phyloP scores from a whole-genome alignment of 2,113 vertebrate species.

The Poecile atricapillus region DNA sequence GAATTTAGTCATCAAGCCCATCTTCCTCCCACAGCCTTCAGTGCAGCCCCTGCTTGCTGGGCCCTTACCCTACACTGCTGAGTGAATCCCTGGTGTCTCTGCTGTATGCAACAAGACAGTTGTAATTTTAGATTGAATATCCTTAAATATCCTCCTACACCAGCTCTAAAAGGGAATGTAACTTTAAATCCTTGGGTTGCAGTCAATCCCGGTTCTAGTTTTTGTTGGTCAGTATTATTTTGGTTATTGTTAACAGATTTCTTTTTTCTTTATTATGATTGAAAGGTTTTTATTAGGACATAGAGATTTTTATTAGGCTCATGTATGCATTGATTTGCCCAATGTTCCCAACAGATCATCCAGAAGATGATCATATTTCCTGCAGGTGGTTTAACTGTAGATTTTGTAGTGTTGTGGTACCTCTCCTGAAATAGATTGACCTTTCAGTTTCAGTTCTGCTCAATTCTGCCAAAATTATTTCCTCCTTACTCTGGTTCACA shows the following conservation, averaged over 20 bases:
- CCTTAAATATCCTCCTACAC: no score
- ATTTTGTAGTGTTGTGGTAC: not conserved
- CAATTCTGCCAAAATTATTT: slow-evolving; percentile 18
- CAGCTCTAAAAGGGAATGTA: not conserved
- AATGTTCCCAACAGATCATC: not conserved
- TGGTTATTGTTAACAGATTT: not conserved
- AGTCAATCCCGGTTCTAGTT: not conserved
- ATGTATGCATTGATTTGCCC: not conserved
- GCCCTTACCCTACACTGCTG: fast-evolving
- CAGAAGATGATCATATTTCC: not conserved
- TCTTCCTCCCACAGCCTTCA: not conserved
- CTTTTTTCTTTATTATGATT: not conserved
- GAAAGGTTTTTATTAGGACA: not conserved
- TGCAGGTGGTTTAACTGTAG: not conserved
- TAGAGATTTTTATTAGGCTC: not conserved
- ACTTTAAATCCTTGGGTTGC: not conserved
- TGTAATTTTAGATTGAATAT: not conserved
- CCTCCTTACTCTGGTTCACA: not conserved
- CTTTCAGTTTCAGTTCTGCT: not conserved
- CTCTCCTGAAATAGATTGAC: slow-evolving; percentile 18
- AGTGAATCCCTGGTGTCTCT: not conserved
- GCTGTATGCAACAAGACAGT: fast-evolving
- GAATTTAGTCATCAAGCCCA: not conserved
- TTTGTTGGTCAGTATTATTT: not conserved
- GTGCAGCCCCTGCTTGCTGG: not conserved